Conservation (phyloP, 2,797 vertebrate genomes). For the Sebastes iracundus region DNA sequence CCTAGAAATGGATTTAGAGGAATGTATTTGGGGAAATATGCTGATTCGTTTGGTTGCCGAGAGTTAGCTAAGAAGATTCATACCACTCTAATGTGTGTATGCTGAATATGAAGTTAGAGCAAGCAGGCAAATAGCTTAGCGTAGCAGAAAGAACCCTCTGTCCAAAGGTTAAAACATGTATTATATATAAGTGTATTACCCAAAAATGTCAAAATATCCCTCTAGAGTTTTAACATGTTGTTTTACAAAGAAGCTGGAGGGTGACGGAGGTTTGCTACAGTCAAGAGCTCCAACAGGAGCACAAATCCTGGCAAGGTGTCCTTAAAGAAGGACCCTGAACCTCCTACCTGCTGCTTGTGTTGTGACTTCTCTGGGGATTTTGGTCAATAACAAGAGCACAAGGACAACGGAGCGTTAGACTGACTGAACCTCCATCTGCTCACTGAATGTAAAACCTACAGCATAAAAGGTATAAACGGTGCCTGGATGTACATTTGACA, state of each 20-base stretch:
- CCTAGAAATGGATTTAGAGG: not conserved
- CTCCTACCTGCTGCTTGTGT: slow-evolving; percentile 27
- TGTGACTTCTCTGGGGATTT: slow-evolving; percentile 27
- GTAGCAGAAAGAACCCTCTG: not conserved
- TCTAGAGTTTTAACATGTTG: not conserved
- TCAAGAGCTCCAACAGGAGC: not conserved
- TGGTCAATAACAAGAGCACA: slow-evolving; percentile 21
- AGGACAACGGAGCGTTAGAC: slow-evolving; percentile 16
- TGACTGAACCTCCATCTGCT: slow-evolving; percentile 1
- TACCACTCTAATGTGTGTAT: not conserved
- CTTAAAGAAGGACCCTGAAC: slow-evolving; percentile 9
- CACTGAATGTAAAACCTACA: slow-evolving; percentile 19
- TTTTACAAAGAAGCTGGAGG: not conserved
- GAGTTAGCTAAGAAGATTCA: not conserved
- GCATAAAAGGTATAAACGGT: not conserved
- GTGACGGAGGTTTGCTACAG: not conserved
- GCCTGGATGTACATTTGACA: not conserved
- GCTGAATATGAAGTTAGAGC: not conserved
- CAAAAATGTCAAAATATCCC: not conserved
- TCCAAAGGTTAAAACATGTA: not conserved
- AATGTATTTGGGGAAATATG: not conserved
- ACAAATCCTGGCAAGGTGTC: slow-evolving; percentile 1
- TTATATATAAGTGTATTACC: not conserved
- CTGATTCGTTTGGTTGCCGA: not conserved
- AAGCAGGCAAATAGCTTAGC: not conserved